A percentile compares a stretch with the other conserved stretches of the same genome.
Evolutionary conservation across 1,140 invertebrate species (phyloP).

Genomic region (Bicyclus anynana): DNA sequence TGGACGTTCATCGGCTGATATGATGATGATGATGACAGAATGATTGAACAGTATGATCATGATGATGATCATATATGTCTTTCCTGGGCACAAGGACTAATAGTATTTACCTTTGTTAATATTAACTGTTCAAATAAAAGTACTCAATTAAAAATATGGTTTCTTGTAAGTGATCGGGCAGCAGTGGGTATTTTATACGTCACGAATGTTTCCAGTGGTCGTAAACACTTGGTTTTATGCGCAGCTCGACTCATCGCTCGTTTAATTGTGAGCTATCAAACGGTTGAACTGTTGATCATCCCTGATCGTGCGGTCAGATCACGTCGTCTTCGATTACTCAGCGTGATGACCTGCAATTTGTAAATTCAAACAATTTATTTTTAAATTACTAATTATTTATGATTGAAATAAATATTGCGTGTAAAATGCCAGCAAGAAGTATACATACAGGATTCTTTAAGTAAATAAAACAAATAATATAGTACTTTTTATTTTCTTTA

Average conservation of each 20-base stretch:
- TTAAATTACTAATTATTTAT: too few relatives aligned
- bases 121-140: too few relatives aligned
- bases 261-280: slow-evolving; percentile 28
- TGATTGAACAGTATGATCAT: too few relatives aligned
- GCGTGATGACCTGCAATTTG: slow-evolving; percentile 24
- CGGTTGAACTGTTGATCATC: slow-evolving; percentile 17
- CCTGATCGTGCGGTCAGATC: slow-evolving; percentile 7
- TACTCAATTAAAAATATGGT: slow-evolving; percentile 2
- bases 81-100: too few relatives aligned
- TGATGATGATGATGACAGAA: too few relatives aligned
- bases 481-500: too few relatives aligned
- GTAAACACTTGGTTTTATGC: slow-evolving; percentile 26
- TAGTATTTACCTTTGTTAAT: too few relatives aligned
- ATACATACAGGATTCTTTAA: not conserved
- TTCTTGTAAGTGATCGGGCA: slow-evolving; percentile 6
- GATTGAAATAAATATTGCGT: slow-evolving; percentile 18
- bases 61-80: too few relatives aligned
- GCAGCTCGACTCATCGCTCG: slow-evolving; percentile 17
- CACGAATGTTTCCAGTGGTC: slow-evolving; percentile 9
- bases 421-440: slow-evolving; percentile 1
- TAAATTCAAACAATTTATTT: slow-evolving; percentile 20
- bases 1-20: too few relatives aligned
- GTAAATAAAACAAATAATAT: not conserved
- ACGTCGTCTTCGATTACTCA: slow-evolving; percentile 23
- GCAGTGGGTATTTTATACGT: slow-evolving; percentile 13